Conservation (phyloP, 2,797 vertebrate species). For the Peromyscus eremicus region DNA sequence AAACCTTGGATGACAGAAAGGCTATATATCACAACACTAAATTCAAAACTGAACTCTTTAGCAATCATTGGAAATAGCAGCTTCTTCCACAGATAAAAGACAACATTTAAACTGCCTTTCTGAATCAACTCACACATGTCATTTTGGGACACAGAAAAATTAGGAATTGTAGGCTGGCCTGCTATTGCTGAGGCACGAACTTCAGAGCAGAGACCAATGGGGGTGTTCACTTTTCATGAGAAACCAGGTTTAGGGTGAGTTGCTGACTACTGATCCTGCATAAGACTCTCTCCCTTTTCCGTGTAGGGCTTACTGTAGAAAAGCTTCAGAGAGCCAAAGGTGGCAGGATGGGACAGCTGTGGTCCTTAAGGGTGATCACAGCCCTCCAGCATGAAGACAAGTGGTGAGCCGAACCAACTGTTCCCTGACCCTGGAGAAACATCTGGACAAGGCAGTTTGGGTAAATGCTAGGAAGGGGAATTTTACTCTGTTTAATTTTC, state of each 20-base stretch:
- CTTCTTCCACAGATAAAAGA: not conserved
- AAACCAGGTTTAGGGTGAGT: not conserved
- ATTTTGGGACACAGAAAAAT: not conserved
- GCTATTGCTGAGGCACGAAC: not conserved
- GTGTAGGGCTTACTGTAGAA: not conserved
- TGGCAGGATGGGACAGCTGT: conserved; percentile 56
- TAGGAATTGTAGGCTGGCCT: not conserved
- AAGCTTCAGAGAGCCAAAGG: not conserved
- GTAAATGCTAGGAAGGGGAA: conserved; percentile 23
- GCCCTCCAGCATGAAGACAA: conserved; percentile 47
- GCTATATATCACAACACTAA: not conserved
- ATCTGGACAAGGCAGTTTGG: conserved; percentile 63
- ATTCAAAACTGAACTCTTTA: not conserved
- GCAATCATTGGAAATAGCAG: not conserved
- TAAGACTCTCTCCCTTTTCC: conserved; percentile 11
- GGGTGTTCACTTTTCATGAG: not conserved
- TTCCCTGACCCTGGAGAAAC: conserved; percentile 50
- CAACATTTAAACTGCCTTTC: not conserved
- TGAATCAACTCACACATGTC: not conserved
- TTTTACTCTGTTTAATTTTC: conserved; percentile 66
- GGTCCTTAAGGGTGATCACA: conserved; percentile 68
- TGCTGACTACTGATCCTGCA: not conserved
- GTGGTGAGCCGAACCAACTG: not conserved
- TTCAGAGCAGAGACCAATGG: not conserved
- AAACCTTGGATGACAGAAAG: not conserved